Evolutionary conservation across 2,797 vertebrate genomes (phyloP).

Genomic region (Pristis pectinata): DNA sequence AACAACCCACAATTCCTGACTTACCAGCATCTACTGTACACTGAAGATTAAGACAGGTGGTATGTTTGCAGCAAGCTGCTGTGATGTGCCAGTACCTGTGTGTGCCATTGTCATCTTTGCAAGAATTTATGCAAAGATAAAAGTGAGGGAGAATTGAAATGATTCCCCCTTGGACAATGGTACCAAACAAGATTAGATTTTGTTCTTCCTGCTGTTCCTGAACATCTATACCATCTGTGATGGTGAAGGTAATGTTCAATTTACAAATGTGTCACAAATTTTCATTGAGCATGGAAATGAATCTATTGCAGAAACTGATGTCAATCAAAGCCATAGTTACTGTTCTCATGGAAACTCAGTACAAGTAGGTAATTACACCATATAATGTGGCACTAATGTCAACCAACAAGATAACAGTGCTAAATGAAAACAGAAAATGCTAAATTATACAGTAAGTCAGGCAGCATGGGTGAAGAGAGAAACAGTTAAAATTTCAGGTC

Average conservation of each 20-base stretch:
- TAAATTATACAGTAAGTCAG: too few relatives aligned
- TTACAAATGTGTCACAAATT: neutral
- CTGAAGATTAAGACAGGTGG: too few relatives aligned
- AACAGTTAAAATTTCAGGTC: too few relatives aligned
- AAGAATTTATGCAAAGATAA: neutral
- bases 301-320: neutral
- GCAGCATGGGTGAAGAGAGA: too few relatives aligned
- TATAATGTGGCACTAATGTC: too few relatives aligned
- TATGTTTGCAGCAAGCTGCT: neutral
- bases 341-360: neutral
- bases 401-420: too few relatives aligned
- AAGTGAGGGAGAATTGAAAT: neutral
- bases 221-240: neutral
- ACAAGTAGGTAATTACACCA: neutral
- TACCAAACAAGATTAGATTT: too few relatives aligned
- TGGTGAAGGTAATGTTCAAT: neutral
- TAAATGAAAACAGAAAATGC: too few relatives aligned
- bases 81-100: neutral
- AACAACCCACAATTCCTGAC: neutral
- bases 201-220: neutral
- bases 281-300: neutral
- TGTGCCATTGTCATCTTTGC: neutral
- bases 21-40: too few relatives aligned
- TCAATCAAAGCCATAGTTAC: neutral
- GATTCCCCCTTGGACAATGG: neutral